phyloP scores from a whole-genome alignment of 1,140 invertebrate genomes.

The Drosophila nasuta region DNA sequence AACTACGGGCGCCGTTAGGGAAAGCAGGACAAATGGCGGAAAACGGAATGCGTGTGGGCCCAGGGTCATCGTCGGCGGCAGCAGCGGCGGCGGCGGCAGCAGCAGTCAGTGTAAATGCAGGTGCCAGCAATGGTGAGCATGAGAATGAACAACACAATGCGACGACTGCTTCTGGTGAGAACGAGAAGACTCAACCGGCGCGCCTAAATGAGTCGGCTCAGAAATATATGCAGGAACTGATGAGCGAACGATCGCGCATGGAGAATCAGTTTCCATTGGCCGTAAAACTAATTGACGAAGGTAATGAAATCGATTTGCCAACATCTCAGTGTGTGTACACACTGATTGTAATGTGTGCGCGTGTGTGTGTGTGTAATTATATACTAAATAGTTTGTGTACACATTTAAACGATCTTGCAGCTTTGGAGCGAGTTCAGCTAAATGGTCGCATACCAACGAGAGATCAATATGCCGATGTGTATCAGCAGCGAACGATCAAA shows the following conservation, averaged over 20 bases:
- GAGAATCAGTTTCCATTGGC: constrained; percentile 81
- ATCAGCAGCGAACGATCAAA: constrained; percentile 93
- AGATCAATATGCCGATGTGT: constrained; percentile 93
- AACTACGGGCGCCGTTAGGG: constrained; percentile 34
- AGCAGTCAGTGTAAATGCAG: constrained; percentile 31
- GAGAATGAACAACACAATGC: constrained; percentile 75
- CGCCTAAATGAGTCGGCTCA: constrained; percentile 72
- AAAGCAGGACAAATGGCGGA: constrained; percentile 81
- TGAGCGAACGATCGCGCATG: constrained; percentile 77
- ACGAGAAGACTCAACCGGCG: constrained; percentile 67
- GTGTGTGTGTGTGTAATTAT: neutral
- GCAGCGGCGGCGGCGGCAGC: constrained; percentile 39
- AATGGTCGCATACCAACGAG: constrained; percentile 87
- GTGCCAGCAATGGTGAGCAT: constrained; percentile 75
- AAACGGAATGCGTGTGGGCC: constrained; percentile 80
- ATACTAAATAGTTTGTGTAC: neutral
- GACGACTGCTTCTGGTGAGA: constrained; percentile 47
- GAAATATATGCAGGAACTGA: constrained; percentile 82
- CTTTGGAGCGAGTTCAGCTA: constrained; percentile 88
- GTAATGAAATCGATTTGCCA: constrained; percentile 61
- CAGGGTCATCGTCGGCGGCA: constrained; percentile 67
- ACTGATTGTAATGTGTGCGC: constrained; percentile 19
- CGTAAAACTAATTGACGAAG: constrained; percentile 82
- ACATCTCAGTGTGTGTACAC: constrained; percentile 31
- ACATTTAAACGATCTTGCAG: constrained; percentile 74